Base-by-base conservation (phyloP, 2,113 vertebrate genomes). In the Cheirogaleus medius region DNA sequence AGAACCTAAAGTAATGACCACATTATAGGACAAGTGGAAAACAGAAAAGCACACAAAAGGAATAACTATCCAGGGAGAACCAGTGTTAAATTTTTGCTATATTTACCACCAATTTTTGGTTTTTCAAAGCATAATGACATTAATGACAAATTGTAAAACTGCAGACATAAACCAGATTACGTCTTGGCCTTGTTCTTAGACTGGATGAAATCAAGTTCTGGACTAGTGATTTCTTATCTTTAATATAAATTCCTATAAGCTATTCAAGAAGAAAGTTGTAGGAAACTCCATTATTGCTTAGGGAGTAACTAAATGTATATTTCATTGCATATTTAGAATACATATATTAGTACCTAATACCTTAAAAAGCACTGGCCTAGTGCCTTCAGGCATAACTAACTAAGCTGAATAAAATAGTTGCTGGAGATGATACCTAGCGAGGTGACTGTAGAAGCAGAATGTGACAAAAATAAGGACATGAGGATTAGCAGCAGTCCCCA, bases 141-240 rank as follows among this genome's bases (percentile, higher is more conserved):
- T 69, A 34, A 84, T 84, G 32, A 64, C 37, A 86, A 83, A 81
- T 6, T 68, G 23, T 89, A 80, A 32, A 89, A 76, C 17, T 89
- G 6, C 39, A 84, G 77, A 86, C 18, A 90, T 80, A 94, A 91
- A 81, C 11, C 92, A 88, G 58, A 90, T 86, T 92, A 90, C 25
- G 34, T 86, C 14, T 78, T 73, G 12, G 8, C 21, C 56, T 94
- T 81, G 64, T 93, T 54, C 91, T 64, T 20, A 6, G 85, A 37
- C 21, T 68, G 15, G 64, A 93, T 66, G 54, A 90, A 97, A 83
- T 71, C 90, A 93, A 95, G 12, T 77, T 78, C 32, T 92, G 81
- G 34, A 39, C 9, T 5, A 18, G 71, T 82, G 37, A 66, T 80
- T 56, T 80, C 49, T 85, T 17, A 94, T 10, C 34, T 25, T 10